Conservation (phyloP, 2,113 vertebrate genomes). For the Porphyrio hochstetteri region DNA sequence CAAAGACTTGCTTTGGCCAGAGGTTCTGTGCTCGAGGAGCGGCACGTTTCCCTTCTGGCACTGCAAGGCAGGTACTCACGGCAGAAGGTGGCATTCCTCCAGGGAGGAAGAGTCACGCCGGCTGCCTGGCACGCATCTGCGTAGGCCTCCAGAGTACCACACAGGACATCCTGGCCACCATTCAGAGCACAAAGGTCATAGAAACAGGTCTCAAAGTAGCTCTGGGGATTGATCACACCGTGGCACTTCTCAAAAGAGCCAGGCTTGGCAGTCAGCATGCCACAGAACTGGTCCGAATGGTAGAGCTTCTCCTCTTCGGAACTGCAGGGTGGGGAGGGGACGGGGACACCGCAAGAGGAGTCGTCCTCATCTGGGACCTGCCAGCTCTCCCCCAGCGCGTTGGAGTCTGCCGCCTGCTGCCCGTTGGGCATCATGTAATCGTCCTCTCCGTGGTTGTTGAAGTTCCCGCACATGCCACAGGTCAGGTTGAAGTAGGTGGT, state of each 20-base stretch:
- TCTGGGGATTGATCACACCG: slow-evolving; percentile 60
- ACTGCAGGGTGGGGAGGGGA: slow-evolving; percentile 60
- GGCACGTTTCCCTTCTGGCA: too few relatives aligned
- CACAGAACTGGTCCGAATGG: slow-evolving; percentile 72
- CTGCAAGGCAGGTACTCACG: slow-evolving; percentile 72
- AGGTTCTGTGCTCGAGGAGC: background rate
- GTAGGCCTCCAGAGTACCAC: slow-evolving; percentile 57
- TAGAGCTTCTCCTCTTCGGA: slow-evolving; percentile 62
- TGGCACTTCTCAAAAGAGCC: slow-evolving; percentile 79
- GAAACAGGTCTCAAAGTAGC: slow-evolving; percentile 79
- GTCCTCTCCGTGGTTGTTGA: slow-evolving; percentile 73
- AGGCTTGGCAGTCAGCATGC: slow-evolving; percentile 67
- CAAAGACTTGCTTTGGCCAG: background rate
- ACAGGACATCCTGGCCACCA: slow-evolving; percentile 64
- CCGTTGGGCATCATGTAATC: slow-evolving; percentile 73
- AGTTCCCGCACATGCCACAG: slow-evolving; percentile 88
- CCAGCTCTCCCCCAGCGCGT: slow-evolving; percentile 75
- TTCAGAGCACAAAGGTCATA: slow-evolving; percentile 74
- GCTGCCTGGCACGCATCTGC: slow-evolving; percentile 72
- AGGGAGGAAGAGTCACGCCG: slow-evolving; percentile 70
- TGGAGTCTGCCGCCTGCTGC: slow-evolving; percentile 37
- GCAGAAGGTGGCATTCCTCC: slow-evolving; percentile 82
- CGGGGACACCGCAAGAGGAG: slow-evolving; percentile 52
- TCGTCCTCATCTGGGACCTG: background rate
- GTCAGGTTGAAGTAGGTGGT: slow-evolving; percentile 72